phyloP scores from a whole-genome alignment of 2,888 invertebrate genomes.

The Dasypolia templi region DNA sequence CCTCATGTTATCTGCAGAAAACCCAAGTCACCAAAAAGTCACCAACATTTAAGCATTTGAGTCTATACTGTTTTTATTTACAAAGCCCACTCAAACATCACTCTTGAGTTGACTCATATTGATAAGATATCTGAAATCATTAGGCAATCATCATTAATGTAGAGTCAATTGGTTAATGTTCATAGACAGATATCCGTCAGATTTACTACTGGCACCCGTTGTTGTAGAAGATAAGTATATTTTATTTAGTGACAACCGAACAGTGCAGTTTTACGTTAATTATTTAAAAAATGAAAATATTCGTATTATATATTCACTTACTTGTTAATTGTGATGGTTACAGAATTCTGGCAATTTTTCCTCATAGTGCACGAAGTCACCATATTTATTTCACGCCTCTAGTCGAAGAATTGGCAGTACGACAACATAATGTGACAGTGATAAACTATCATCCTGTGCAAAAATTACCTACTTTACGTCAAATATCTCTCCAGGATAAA shows the following conservation, averaged over 20 bases:
- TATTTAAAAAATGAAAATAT: slow-evolving; percentile 37
- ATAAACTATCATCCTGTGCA: slow-evolving; percentile 77
- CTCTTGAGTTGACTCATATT: slow-evolving; percentile 10
- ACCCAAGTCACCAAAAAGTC: no score
- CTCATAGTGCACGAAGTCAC: slow-evolving; percentile 74
- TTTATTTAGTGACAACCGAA: not conserved
- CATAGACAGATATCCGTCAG: not conserved
- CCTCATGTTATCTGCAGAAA: no score
- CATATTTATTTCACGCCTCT: slow-evolving; percentile 63
- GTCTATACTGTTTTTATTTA: no score
- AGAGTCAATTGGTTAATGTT: slow-evolving; percentile 23
- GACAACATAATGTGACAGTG: slow-evolving; percentile 77
- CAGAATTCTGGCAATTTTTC: slow-evolving; percentile 72
- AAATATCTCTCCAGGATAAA: slow-evolving; percentile 70
- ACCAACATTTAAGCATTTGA: no score
- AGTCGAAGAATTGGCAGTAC: slow-evolving; percentile 71
- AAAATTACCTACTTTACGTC: slow-evolving; percentile 78
- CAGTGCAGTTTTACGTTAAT: not conserved
- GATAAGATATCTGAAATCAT: slow-evolving; percentile 18
- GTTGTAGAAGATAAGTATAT: not conserved
- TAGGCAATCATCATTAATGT: not conserved
- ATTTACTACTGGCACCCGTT: not conserved
- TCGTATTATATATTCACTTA: slow-evolving; percentile 18
- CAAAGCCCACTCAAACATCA: no score
- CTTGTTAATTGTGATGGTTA: slow-evolving; percentile 48